Percentiles rank a stretch among this genome's conserved stretches.
phyloP scores from a whole-genome alignment of 2,797 vertebrate species.

The Mastacembelus armatus region DNA sequence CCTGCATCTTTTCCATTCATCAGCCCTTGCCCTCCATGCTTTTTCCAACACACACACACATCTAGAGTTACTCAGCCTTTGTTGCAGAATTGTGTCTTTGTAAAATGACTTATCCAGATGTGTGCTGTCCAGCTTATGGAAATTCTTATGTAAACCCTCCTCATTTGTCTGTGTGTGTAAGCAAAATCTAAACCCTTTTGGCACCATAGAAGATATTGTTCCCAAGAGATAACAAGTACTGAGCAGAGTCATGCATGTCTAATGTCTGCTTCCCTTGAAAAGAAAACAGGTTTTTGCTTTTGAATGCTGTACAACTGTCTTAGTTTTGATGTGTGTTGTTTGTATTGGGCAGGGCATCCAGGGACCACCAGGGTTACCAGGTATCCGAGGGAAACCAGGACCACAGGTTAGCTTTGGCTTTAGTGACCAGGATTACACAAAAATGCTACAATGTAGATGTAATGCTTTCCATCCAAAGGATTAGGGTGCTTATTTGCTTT shows the following conservation, averaged over 20 bases:
- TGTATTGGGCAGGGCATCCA: conserved; percentile 89
- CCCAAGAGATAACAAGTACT: conserved; percentile 48
- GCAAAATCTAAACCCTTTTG: conserved; percentile 44
- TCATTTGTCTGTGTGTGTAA: conserved; percentile 60
- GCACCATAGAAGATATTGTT: conserved; percentile 32
- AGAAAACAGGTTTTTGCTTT: conserved; percentile 14
- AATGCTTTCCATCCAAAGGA: neutral
- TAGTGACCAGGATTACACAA: conserved; percentile 7
- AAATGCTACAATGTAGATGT: conserved; percentile 10
- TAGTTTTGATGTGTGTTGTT: conserved; percentile 37
- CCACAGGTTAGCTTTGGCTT: conserved; percentile 84
- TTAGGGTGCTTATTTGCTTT: no score
- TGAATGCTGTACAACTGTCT: conserved; percentile 21
- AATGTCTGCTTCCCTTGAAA: conserved; percentile 44
- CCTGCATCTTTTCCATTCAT: conserved; percentile 2
- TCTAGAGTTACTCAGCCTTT: conserved; percentile 40
- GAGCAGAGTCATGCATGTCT: conserved; percentile 58
- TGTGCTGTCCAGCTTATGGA: conserved; percentile 58
- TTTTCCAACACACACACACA: conserved; percentile 26
- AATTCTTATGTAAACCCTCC: conserved; percentile 59
- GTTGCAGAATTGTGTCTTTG: conserved; percentile 32
- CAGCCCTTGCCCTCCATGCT: conserved; percentile 5
- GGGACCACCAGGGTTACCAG: conserved; percentile 90
- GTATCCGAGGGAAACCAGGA: conserved; percentile 90
- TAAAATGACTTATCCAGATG: conserved; percentile 69